These are phyloP conservation scores for Prunella strophiata DNA, from an alignment of 2,797 vertebrate genomes.

Conservation along the genomic window DNA sequence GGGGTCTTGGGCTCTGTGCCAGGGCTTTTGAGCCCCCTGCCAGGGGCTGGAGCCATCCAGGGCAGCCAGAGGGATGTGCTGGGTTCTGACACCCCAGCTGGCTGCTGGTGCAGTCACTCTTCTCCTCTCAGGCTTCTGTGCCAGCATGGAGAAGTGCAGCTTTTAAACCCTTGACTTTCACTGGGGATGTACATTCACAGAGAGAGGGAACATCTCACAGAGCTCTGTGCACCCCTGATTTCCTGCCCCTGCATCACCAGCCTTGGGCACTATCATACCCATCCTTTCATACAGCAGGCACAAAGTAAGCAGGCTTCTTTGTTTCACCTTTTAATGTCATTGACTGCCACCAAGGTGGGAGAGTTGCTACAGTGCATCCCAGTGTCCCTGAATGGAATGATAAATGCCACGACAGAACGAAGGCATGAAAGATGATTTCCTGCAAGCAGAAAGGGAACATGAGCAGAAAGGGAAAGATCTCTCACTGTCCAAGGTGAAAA, in stretches of 20 bases:
- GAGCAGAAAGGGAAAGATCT: background rate
- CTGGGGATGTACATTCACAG: too few relatives aligned
- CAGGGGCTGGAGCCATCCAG: too few relatives aligned
- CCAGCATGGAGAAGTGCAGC: background rate
- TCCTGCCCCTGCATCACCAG: background rate
- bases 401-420: background rate
- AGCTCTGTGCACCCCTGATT: background rate
- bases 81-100: too few relatives aligned
- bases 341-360: background rate
- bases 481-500: background rate
- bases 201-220: background rate
- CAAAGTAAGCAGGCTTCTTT: background rate
- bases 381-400: background rate
- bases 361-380: background rate
- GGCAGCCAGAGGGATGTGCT: too few relatives aligned
- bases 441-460: background rate
- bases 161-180: background rate
- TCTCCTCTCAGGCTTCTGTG: background rate
- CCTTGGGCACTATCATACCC: background rate
- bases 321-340: background rate
- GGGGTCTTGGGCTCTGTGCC: too few relatives aligned
- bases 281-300: background rate
- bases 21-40: too few relatives aligned
- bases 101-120: background rate
- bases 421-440: background rate